These are phyloP conservation scores for Apodemus sylvaticus DNA, from an alignment of 2,113 vertebrate species.

Conservation along the genomic window DNA sequence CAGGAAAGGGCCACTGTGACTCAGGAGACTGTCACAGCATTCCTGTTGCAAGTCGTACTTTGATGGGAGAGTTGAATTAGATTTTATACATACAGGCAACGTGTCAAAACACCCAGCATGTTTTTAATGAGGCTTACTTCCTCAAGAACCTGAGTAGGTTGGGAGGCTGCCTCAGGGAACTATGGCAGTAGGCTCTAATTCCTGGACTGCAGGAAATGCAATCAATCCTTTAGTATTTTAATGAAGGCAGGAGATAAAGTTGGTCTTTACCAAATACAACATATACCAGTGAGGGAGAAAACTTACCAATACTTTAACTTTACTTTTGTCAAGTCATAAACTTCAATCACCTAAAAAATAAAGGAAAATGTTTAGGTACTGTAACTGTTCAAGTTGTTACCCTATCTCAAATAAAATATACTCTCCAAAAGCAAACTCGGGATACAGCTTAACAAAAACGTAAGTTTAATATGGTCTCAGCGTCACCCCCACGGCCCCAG, in stretches of 20 bases:
- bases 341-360: constrained; percentile 96
- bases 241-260: not conserved
- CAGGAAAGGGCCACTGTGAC: not conserved
- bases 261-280: constrained; percentile 1
- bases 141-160: not conserved
- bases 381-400: not conserved
- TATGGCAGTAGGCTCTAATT: not conserved
- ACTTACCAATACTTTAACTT: constrained; percentile 99
- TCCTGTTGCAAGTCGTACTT: not conserved
- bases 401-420: not conserved
- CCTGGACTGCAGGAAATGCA: not conserved
- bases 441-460: not conserved
- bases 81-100: not conserved
- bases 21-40: not conserved
- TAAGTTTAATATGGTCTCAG: not conserved
- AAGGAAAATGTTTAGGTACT: constrained; percentile 61
- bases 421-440: not conserved
- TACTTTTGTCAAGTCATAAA: constrained; percentile 99
- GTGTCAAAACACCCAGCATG: not conserved
- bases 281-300: not conserved
- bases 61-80: constrained; percentile 10
- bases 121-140: constrained; percentile 14
- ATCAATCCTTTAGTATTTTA: constrained; percentile 27
- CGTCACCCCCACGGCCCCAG: not conserved
- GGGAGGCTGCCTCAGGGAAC: not conserved